Evolutionary conservation across 2,888 invertebrate species (phyloP), one percentile per base, ranked within the genome.

Genomic region (Adineta ricciae): DNA sequence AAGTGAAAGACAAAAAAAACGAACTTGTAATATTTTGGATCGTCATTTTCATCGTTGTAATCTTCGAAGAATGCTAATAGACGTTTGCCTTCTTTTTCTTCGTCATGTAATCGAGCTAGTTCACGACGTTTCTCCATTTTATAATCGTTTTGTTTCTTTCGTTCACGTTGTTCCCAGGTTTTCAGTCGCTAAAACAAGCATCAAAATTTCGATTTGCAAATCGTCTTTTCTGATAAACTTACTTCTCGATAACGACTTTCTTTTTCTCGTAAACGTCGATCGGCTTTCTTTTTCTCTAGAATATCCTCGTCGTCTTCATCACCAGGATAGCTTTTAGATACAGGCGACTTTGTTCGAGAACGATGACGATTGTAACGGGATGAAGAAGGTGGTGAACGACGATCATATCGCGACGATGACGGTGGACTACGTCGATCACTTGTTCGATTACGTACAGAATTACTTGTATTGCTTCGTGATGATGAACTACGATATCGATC

Each of bases 41-140:
- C 99, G 91, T 98, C 97, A 84, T 96, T 92, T 91, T 98, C 97
- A 91, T 99, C 99, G 89, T 99, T 97, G 89, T 99, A 99, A 91
- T 99, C 98, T 91, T 99, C 99, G 4, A 99, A 93, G 91, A 99
- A 99, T 92, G 97, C 96, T 91, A 96, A 96, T 85, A 99, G 92
- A 83, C 96, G 93, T 91, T 96, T 95, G 0, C 96, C 97, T 91
- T 99, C 98, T 86, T 94, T 93, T 90, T 94, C 32, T n/a, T 73
- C 94, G 88, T 95, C 94, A 88, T 94, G 94, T 87, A 94, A 92
- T 83, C 94, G 92, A 90, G 96, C 95, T 88, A 94, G 94, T 89
- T 95, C 94, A 86, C 94, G 93, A 90, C 96, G 94, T 90, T 94
- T 94, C 88, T 94, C 95, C 90, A 95, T 94, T 88, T 52, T 41